A percentile compares a stretch with the other conserved stretches of the same genome.
Conservation (phyloP, 2,797 vertebrate species). For the Prunella strophiata region DNA sequence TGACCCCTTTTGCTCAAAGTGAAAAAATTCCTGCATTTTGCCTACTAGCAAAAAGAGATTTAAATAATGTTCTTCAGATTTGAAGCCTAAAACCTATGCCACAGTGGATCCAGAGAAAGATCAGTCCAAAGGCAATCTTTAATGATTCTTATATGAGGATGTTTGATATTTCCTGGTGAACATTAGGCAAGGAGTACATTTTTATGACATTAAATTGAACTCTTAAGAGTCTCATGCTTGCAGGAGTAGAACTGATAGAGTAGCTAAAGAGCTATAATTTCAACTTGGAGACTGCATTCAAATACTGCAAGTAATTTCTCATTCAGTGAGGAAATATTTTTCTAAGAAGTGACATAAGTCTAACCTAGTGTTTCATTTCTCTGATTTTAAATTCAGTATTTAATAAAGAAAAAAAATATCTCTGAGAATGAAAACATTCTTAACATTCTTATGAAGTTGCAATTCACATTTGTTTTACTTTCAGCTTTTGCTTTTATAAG, state of each 20-base stretch:
- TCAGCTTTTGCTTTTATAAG: not conserved
- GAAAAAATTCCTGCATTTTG: not conserved
- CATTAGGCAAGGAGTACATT: not conserved
- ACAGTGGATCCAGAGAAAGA: not conserved
- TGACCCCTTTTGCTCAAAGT: not conserved
- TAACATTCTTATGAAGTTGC: not conserved
- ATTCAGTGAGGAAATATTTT: conserved; percentile 18
- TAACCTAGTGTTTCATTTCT: not conserved
- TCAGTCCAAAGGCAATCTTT: not conserved
- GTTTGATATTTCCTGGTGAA: not conserved
- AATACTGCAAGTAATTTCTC: not conserved
- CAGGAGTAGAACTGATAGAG: not conserved
- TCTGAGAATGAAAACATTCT: not conserved
- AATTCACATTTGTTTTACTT: not conserved
- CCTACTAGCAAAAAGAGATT: not conserved
- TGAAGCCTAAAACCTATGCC: not conserved
- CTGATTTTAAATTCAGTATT: not conserved
- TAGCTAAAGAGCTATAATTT: not conserved
- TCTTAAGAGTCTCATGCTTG: not conserved
- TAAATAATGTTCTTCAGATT: not conserved
- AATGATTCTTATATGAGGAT: not conserved
- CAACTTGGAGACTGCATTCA: not conserved
- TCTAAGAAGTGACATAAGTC: not conserved
- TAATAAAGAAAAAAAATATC: not conserved
- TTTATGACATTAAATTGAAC: not conserved